Evolutionary conservation across 2,797 vertebrate species (phyloP).

Genomic region (Gambelia wislizenii): DNA sequence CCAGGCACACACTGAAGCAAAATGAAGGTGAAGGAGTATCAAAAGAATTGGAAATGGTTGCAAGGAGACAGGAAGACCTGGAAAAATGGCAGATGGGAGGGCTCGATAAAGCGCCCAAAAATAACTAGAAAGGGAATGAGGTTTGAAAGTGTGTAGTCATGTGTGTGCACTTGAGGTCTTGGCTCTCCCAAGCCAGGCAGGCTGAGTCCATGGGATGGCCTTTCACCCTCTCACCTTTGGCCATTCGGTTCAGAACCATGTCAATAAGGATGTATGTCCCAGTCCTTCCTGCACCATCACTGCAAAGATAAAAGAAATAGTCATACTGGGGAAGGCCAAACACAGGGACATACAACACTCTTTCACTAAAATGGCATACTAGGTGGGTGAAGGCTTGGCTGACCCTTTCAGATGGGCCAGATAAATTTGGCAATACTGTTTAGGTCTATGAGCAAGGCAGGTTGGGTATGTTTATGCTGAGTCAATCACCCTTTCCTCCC

Average conservation of each 20-base stretch:
- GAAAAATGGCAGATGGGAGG: too few relatives aligned
- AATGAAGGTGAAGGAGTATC: fast-evolving
- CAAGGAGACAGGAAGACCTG: neutral
- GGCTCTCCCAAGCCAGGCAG: neutral
- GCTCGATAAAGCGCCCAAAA: too few relatives aligned
- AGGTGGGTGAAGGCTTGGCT: neutral
- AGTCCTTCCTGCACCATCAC: constrained; percentile 91
- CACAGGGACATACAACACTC: neutral
- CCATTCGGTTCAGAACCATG: constrained; percentile 99
- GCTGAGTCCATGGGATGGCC: neutral
- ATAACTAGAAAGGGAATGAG: neutral
- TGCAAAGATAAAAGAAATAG: constrained; percentile 68
- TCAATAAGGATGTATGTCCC: constrained; percentile 96
- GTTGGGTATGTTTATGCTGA: neutral
- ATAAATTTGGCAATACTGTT: neutral
- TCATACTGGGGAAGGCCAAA: neutral
- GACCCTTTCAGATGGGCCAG: neutral
- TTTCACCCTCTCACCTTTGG: constrained; percentile 88
- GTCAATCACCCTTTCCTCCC: neutral
- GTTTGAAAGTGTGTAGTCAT: too few relatives aligned
- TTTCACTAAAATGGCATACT: neutral
- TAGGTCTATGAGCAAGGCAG: neutral
- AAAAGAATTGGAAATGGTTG: neutral
- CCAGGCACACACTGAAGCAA: neutral
- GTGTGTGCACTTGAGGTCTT: neutral